Evolutionary conservation across 2,797 vertebrate genomes (phyloP), one percentile per base, ranked within the genome.

Genomic region (Harpagifer antarcticus): DNA sequence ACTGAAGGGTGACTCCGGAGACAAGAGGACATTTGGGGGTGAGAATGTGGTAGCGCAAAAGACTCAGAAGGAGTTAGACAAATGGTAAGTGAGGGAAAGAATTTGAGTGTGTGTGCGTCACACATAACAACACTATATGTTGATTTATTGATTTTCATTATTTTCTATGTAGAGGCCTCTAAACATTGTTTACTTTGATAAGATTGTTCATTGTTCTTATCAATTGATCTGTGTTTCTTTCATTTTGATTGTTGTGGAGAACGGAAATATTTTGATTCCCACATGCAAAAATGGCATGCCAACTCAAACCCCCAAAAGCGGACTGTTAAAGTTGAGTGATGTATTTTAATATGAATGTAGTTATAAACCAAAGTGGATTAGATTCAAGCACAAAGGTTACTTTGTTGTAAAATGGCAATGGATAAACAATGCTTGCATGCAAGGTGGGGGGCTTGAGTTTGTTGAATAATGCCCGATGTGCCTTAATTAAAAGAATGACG

Each of bases 131-230:
- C 54, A 66, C 72, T 14, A 72, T 60, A 55, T 63, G 56, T 81
- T 78, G 58, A 86, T 83, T 87, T 68, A 48, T 82, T 74, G 62
- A 58, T 83, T 85, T 86, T 68, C 62, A 86, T 84, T 76, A 72
- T 67, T 83, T 53, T 52, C 20, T 74, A 54, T 45, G 2, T 87
- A 70, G 42, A 69, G 33, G 65, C 76, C 69, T 84, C 84, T 74
- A 72, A 85, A 68, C 50, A 45, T 74, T 77, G 60, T 78, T 80
- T 84, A 49, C 72, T 76, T 74, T 76, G 59, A 79, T 79, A 71
- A 73, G 54, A 79, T 68, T 66, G 48, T 70, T 70, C 16, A 16
- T 61, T 73, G 50, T 86, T 81, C 57, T 74, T 68, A 27, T 63
- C 48, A 52, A 8, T 61, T 71, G 33, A 19, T 68, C 65, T 64